phyloP scores from a whole-genome alignment of 1,140 invertebrate genomes.

The Galendromus occidentalis region DNA sequence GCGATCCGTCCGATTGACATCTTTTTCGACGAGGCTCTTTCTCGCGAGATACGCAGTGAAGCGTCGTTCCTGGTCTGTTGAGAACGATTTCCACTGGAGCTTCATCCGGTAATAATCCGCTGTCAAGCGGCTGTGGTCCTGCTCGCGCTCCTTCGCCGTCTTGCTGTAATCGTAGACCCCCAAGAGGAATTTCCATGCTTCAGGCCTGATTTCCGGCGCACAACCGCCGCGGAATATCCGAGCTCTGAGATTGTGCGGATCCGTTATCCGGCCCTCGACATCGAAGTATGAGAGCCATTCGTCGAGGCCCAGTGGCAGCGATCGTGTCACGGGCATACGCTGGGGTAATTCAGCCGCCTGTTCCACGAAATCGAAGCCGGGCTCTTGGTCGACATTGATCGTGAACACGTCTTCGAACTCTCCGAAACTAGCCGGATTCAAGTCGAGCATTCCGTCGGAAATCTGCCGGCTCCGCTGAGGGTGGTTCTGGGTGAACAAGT shows the following conservation, averaged over 20 bases:
- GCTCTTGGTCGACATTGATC: conserved; percentile 30
- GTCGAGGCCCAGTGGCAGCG: conserved; percentile 45
- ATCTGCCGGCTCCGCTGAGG: conserved; percentile 19
- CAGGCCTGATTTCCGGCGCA: conserved; percentile 38
- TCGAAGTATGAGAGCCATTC: conserved; percentile 61
- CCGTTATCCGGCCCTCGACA: conserved; percentile 40
- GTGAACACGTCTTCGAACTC: conserved; percentile 29
- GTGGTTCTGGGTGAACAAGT: conserved; percentile 32
- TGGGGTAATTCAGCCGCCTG: conserved; percentile 23
- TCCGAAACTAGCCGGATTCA: conserved; percentile 37
- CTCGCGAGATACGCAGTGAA: conserved; percentile 72
- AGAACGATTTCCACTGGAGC: conserved; percentile 81
- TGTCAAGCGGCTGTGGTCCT: conserved; percentile 20
- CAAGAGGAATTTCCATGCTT: conserved; percentile 88
- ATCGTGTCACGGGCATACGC: conserved; percentile 31
- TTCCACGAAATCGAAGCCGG: conserved; percentile 30
- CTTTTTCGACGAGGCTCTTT: conserved; percentile 93
- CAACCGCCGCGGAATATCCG: conserved; percentile 50
- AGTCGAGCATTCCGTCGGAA: conserved; percentile 24
- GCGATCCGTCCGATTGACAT: conserved; percentile 87
- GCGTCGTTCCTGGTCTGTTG: conserved; percentile 58
- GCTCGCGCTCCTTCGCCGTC: conserved; percentile 44
- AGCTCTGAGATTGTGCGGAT: conserved; percentile 32
- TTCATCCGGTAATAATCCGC: conserved; percentile 90
- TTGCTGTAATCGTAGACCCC: conserved; percentile 69